Evolutionary conservation across 1,140 invertebrate genomes (phyloP).

Genomic region (Charaxes varanes): DNA sequence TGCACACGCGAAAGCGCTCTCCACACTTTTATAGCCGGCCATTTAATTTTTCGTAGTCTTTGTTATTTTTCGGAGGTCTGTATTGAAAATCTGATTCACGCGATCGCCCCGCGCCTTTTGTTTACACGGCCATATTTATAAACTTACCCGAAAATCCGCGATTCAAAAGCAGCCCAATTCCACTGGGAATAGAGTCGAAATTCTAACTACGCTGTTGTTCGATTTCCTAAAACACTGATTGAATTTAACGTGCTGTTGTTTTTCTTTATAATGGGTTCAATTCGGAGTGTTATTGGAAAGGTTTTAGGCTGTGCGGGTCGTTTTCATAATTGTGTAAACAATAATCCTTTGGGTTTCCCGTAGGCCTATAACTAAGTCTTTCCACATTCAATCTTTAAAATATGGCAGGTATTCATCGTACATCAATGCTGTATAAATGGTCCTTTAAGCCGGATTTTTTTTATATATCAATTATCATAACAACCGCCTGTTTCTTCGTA

Average conservation of each 20-base stretch:
- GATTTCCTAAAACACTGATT: constrained; percentile 20
- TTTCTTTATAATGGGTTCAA: constrained; percentile 14
- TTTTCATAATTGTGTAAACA: constrained; percentile 3
- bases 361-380: too few relatives aligned
- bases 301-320: background rate
- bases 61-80: constrained; percentile 6
- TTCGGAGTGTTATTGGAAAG: constrained; percentile 13
- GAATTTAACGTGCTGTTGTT: constrained; percentile 16
- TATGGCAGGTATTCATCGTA: too few relatives aligned
- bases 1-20: too few relatives aligned
- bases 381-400: too few relatives aligned
- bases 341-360: too few relatives aligned
- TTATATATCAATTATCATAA: too few relatives aligned
- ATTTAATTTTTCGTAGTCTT: constrained; percentile 12
- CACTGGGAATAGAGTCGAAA: constrained; percentile 12
- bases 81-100: constrained; percentile 17
- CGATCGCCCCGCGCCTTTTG: constrained; percentile 19
- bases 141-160: constrained; percentile 6
- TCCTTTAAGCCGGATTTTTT: too few relatives aligned
- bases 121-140: constrained; percentile 21
- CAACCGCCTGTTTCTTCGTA: too few relatives aligned
- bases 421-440: too few relatives aligned
- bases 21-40: too few relatives aligned
- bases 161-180: constrained; percentile 4
- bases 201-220: constrained; percentile 6